Conservation (phyloP, 1,140 invertebrate species). For the Scaptomyza hsui region DNA sequence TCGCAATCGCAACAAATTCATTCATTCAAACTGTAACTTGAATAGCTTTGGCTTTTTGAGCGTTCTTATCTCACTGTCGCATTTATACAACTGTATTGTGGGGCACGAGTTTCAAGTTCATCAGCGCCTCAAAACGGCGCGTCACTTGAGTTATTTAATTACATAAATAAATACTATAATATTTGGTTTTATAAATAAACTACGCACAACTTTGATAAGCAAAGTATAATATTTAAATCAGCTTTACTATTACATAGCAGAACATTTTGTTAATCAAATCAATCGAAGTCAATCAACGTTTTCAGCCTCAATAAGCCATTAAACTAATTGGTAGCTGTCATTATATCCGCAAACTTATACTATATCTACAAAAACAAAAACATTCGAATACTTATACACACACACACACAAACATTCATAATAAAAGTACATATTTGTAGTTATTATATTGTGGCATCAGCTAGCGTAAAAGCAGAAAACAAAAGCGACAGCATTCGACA, state of each 20-base stretch:
- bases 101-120: slow-evolving; percentile 24
- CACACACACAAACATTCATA: neutral
- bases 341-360: neutral
- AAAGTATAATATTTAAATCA: neutral
- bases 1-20: neutral
- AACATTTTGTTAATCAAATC: slow-evolving; percentile 52
- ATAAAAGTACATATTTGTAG: neutral
- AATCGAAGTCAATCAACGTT: slow-evolving; percentile 5
- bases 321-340: slow-evolving; percentile 48
- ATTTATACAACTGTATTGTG: neutral
- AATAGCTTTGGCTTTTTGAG: slow-evolving; percentile 3
- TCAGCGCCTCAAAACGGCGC: slow-evolving; percentile 10
- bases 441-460: slow-evolving; percentile 15
- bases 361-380: neutral
- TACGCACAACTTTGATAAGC: slow-evolving; percentile 49
- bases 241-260: too few species aligned
- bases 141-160: neutral
- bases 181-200: slow-evolving; percentile 50
- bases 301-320: slow-evolving; percentile 12
- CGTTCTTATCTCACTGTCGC: slow-evolving; percentile 17
- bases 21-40: slow-evolving; percentile 20
- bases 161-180: slow-evolving; percentile 20
- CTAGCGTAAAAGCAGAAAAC: slow-evolving; percentile 4
- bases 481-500: slow-evolving; percentile 34
- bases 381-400: neutral